Base-by-base conservation (phyloP, 1,140 invertebrate species). In the Mactra quadrangularis region DNA sequence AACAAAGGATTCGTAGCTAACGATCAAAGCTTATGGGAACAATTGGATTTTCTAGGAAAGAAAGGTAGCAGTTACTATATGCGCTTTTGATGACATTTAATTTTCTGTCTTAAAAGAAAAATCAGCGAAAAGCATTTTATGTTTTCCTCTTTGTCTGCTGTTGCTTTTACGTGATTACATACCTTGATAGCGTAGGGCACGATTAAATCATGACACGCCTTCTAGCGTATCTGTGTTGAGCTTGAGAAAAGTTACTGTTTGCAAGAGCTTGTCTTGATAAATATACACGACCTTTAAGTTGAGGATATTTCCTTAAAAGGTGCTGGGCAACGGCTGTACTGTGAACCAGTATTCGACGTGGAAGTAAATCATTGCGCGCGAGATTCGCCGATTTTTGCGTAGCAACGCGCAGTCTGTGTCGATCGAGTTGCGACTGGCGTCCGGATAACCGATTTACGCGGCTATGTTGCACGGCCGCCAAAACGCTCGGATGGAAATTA, bases 281-380 rank as follows among this genome's bases (percentile, higher is more conserved):
- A 52, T 33, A 77, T 4, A 77, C 59, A 13, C 74, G 55, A 13
- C 74, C 74, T 52, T 22, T 45, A 17, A 77, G 29, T 19, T 62
- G 74, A 29, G 74, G 74, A 38, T 45, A 77, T 52, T 41, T 77
- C n/a, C 41, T 7, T n/a, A 77, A 19, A 22, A 77, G 41, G 27
- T 50, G 52, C 31, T 77, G 35, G 15, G 74, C 74, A 31, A 64
- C 59, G 1, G n/a, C 74, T 27, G 50, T 50, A 19, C 7, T 45
- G 2, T 60, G 57, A 7, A 77, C 74, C 15, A 45, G 13, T 7
- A 77, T 77, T 77, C 74, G 17, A 0, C 74, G 6, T 4, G 74
- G 74, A 19, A 77, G n/a, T 7, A n/a, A n/a, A n/a, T n/a, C n/a
- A n/a, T n/a, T n/a, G n/a, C n/a, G n/a, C n/a, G n/a, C n/a, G n/a